Base-by-base conservation (phyloP, 2,888 invertebrate genomes). In the Ochlodes sylvanus region DNA sequence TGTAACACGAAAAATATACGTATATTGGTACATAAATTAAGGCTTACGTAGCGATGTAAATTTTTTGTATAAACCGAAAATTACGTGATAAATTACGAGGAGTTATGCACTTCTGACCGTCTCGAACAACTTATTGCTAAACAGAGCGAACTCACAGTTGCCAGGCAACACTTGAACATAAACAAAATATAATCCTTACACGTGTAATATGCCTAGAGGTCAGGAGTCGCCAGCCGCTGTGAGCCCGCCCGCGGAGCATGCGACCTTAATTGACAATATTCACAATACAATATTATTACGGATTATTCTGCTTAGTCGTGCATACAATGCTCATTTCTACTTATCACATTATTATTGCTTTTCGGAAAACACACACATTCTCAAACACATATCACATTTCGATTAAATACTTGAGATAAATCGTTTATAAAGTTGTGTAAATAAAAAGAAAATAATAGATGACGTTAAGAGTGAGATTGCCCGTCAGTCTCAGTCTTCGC, bases 301-400 rank as follows among this genome's bases (percentile, higher is more conserved):
- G 83, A 80, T 81, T 78, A 79, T 76, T 79, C 78, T 79, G 77
- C 79, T 77, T 80, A 84, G 75, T 76, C 75, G 79, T 81, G 81
- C 83, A 82, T 83, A 85, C 81, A 85, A 82, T 81, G 83, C 74
- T 74, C 84, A 82, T 78, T 81, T 83, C 82, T 85, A 85, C 82
- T 81, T 92, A 92, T 92, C 92, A 92, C 92, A 92, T 87, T 80
- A 82, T 88, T 92, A 92, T 92, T 92, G 92, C 92, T 92, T 90
- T 87, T 86, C 85, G 83, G 87, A 88, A 66, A 85, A 91, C 88
- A 89, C 85, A 85, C 90, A 83, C 85, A 86, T 82, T 85, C 80
- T 86, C 85, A 82, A 89, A 86, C 83, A 85, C 84, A 87, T 92
- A 92, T 92, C 92, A 92, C 92, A 92, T 87, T 86, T 86, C 79